Conservation (phyloP, 2,888 invertebrate genomes). For the Luffia ferchaultella region DNA sequence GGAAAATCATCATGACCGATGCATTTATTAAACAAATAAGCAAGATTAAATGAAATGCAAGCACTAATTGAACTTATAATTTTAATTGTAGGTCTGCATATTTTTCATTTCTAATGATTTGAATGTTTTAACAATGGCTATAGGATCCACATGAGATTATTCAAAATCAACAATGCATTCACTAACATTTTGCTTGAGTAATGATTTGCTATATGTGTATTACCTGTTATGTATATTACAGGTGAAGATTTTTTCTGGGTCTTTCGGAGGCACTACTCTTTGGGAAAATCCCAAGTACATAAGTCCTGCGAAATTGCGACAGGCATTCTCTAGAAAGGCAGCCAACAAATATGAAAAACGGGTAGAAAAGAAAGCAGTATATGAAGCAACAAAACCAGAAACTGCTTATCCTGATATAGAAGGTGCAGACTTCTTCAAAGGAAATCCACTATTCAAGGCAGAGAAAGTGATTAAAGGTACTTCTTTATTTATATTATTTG, state of each 20-base stretch:
- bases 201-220: too few species aligned
- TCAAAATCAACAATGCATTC: too few species aligned
- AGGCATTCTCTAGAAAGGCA: slow-evolving; percentile 71
- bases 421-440: slow-evolving; percentile 77
- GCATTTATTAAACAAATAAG: too few species aligned
- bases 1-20: too few species aligned
- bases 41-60: too few species aligned
- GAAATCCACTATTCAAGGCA: slow-evolving; percentile 69
- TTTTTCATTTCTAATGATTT: too few species aligned
- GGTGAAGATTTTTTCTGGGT: slow-evolving; percentile 94
- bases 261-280: slow-evolving; percentile 90
- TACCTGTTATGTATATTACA: slow-evolving; percentile 54
- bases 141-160: too few species aligned
- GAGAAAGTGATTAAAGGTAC: slow-evolving; percentile 54
- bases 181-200: too few species aligned
- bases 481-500: neutral
- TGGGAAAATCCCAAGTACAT: slow-evolving; percentile 95
- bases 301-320: slow-evolving; percentile 87
- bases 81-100: too few species aligned
- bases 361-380: slow-evolving; percentile 80
- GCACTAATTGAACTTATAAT: too few species aligned
- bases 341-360: slow-evolving; percentile 81
- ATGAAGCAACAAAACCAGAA: slow-evolving; percentile 76
- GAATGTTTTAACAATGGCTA: too few species aligned
- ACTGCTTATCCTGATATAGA: slow-evolving; percentile 77